These are phyloP conservation scores for Orgyia antiqua DNA, from an alignment of 2,888 invertebrate genomes.

Conservation along the genomic window DNA sequence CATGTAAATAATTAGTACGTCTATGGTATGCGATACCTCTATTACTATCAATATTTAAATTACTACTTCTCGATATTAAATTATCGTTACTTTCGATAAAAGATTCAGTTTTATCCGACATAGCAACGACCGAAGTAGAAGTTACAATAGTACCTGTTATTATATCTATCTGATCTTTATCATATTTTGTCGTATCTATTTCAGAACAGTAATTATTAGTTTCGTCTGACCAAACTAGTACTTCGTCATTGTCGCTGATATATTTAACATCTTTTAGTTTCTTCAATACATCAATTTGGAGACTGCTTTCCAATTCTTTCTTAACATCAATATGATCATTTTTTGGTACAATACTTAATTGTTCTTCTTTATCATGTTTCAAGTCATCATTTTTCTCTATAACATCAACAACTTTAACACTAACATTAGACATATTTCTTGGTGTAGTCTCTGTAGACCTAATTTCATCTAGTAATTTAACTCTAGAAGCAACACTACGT, in stretches of 20 bases:
- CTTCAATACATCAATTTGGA: conserved; percentile 38
- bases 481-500: conserved; percentile 55
- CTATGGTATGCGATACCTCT: conserved; percentile 65
- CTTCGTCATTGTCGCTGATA: conserved; percentile 45
- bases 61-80: conserved; percentile 44
- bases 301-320: conserved; percentile 30
- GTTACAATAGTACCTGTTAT: conserved; percentile 19
- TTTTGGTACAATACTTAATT: not conserved
- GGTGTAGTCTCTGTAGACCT: conserved; percentile 45
- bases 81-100: conserved; percentile 49
- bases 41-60: conserved; percentile 59
- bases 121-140: conserved; percentile 32
- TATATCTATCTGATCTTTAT: conserved; percentile 16
- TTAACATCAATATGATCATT: conserved; percentile 18
- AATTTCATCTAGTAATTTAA: conserved; percentile 51
- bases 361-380: conserved; percentile 6
- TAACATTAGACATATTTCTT: conserved; percentile 29
- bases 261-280: conserved; percentile 50
- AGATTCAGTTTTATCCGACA: conserved; percentile 54
- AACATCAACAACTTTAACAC: conserved; percentile 20
- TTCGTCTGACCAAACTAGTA: conserved; percentile 50
- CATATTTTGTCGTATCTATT: conserved; percentile 18
- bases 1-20: conserved; percentile 63
- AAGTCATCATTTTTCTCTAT: conserved; percentile 5
- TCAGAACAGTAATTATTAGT: conserved; percentile 27